Base-by-base conservation (phyloP, 2,888 invertebrate species). In the Oconnorella tubifera region DNA sequence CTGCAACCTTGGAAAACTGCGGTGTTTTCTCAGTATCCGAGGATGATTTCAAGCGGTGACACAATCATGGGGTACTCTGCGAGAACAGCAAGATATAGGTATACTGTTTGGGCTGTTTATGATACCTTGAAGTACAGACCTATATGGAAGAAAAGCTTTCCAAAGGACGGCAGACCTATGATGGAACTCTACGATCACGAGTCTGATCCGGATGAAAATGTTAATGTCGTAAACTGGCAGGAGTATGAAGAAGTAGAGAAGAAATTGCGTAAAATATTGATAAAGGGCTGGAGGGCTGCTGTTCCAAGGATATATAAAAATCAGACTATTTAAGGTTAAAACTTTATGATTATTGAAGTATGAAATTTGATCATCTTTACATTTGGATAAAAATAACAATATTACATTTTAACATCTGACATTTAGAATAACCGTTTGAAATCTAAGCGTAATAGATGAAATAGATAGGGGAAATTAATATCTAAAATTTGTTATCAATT, bases 51-150 rank as follows among this genome's bases (percentile, higher is more conserved):
- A 23, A 71, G 70, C 63, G 72, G 72, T 1, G 72, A 73, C 56
- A 53, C 58, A 2, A 62, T 73, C 1, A 75, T 75, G 75, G 75
- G 75, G 1, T 75, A 75, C 60, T 64, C 68, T 1, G 63, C 73
- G 14, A 61, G 71, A 4, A 74, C 74, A 28, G 70, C 72, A 33
- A 63, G 61, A 14, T 73, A 69, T 62, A 65, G 73, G 3, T 73
- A 72, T 55, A 72, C 40, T 49, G 57, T 50, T 56, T 75, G 73
- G 73, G 67, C 67, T 3, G 32, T 59, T n/a, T 75, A 70, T 48
- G 65, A 68, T 33, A 57, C 55, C 23, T 14, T 59, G 19, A 56
- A 33, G 23, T 62, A 56, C 31, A 25, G 27, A n/a, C 65, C 65
- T 6, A 25, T 64, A 3, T 63, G 63, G 63, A 25, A 33, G 56